Conservation (phyloP, 2,113 vertebrate species). For the Cepphus grylle region DNA sequence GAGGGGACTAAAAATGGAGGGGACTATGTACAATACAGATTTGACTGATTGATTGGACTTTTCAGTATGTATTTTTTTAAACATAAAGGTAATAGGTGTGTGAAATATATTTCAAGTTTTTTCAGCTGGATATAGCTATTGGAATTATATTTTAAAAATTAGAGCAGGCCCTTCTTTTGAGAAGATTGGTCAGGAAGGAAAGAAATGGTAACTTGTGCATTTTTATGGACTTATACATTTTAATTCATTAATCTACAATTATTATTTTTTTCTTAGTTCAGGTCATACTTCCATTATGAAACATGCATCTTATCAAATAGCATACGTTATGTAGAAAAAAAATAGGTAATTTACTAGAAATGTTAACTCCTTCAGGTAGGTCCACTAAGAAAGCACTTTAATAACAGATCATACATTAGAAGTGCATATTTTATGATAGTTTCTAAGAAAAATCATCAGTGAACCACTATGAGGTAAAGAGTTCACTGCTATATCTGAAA, state of each 20-base stretch:
- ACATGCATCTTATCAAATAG: neutral
- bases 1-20: neutral
- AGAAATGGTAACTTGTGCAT: neutral
- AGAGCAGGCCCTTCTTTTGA: neutral
- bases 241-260: neutral
- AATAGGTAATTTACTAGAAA: neutral
- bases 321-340: neutral
- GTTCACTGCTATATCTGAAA: neutral
- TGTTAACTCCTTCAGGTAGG: neutral
- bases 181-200: neutral
- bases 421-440: neutral
- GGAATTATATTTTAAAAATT: neutral
- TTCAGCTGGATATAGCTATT: neutral
- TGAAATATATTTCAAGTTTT: neutral
- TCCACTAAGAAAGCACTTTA: neutral
- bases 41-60: neutral
- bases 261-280: neutral
- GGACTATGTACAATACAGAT: neutral
- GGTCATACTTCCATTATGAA: neutral
- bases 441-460: neutral
- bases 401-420: neutral
- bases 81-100: accelerated
- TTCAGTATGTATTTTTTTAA: neutral
- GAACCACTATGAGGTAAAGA: neutral
- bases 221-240: neutral